These are phyloP conservation scores for Candoia aspera DNA, from an alignment of 2,113 vertebrate species.

Conservation along the genomic window DNA sequence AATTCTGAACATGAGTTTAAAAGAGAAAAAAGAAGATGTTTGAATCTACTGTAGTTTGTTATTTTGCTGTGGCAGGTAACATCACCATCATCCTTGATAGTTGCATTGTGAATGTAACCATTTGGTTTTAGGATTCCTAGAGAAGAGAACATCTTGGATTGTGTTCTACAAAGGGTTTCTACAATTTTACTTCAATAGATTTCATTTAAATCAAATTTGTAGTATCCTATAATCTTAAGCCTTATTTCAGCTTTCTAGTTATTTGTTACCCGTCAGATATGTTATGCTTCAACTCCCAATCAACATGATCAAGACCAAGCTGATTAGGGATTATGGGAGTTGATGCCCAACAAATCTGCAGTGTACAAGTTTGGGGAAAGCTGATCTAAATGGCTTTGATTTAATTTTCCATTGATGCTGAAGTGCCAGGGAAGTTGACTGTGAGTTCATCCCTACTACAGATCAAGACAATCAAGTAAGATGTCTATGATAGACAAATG, in stretches of 20 bases:
- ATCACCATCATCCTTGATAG: background rate
- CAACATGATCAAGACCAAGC: background rate
- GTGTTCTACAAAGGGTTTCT: background rate
- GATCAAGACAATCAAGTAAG: too few species aligned
- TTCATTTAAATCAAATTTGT: background rate
- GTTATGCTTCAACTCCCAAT: background rate
- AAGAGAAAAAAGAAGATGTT: background rate
- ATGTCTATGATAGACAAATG: background rate
- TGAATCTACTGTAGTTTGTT: background rate
- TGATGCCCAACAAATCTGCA: background rate
- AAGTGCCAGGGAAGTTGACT: background rate
- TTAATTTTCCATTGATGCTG: background rate
- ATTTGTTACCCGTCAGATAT: background rate
- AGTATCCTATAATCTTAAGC: background rate
- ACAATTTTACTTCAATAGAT: background rate
- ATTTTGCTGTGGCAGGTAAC: background rate
- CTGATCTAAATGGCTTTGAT: background rate
- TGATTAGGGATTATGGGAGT: background rate
- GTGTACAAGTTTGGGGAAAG: background rate
- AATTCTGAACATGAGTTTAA: background rate
- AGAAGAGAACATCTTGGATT: background rate
- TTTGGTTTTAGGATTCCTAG: background rate
- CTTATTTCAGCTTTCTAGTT: slow-evolving; percentile 12
- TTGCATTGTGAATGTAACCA: background rate
- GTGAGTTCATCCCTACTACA: too few species aligned